Evolutionary conservation across 2,888 invertebrate species (phyloP).

Genomic region (Spodoptera picta): DNA sequence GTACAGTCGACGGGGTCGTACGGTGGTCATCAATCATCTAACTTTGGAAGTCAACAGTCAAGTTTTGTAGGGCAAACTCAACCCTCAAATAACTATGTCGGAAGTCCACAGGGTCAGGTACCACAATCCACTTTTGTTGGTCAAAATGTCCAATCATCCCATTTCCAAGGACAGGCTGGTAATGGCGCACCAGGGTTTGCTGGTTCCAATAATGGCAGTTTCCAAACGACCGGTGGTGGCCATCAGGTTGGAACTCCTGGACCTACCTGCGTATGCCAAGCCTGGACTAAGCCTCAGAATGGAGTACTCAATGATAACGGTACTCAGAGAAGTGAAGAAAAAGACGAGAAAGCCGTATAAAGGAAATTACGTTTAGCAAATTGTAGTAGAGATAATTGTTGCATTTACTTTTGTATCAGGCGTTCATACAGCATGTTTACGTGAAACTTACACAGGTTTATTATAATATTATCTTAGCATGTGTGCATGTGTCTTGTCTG

Average conservation of each 20-base stretch:
- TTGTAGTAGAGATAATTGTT: slow-evolving; percentile 16
- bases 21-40: slow-evolving; percentile 26
- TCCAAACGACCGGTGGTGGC: slow-evolving; percentile 65
- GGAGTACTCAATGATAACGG: slow-evolving; percentile 39
- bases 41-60: slow-evolving; percentile 33
- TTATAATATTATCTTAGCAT: too few relatives aligned
- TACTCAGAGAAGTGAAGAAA: slow-evolving; percentile 61
- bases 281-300: slow-evolving; percentile 77
- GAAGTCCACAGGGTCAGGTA: slow-evolving; percentile 30
- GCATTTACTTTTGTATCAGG: slow-evolving; percentile 40
- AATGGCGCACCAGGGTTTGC: slow-evolving; percentile 10
- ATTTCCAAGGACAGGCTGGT: slow-evolving; percentile 39
- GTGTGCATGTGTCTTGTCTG: too few relatives aligned
- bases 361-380: slow-evolving; percentile 35
- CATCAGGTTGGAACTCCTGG: slow-evolving; percentile 64
- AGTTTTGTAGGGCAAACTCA: slow-evolving; percentile 37
- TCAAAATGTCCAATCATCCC: slow-evolving; percentile 42
- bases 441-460: too few relatives aligned
- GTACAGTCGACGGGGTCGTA: slow-evolving; percentile 40
- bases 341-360: slow-evolving; percentile 40
- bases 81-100: slow-evolving; percentile 27
- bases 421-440: slow-evolving; percentile 5
- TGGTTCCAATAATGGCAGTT: slow-evolving; percentile 56
- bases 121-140: slow-evolving; percentile 44
- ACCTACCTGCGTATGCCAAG: slow-evolving; percentile 81